These are phyloP conservation scores for Orchestes rusci DNA, from an alignment of 2,888 invertebrate species.

Conservation along the genomic window DNA sequence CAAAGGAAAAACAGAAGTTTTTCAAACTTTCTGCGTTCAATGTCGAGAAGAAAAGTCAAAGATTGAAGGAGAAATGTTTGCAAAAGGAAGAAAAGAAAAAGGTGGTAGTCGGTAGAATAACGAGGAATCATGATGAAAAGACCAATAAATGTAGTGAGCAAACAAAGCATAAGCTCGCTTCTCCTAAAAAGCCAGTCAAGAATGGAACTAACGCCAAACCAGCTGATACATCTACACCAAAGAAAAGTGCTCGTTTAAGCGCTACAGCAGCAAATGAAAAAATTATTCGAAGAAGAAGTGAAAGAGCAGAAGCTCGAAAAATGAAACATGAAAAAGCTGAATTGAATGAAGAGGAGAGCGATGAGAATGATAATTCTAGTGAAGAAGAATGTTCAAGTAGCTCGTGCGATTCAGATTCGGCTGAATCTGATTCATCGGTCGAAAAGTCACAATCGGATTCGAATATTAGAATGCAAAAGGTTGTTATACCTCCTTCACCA, in stretches of 20 bases:
- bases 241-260: neutral
- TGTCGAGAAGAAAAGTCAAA: slow-evolving; percentile 48
- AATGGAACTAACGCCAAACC: slow-evolving; percentile 2
- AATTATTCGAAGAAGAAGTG: slow-evolving; percentile 12
- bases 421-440: slow-evolving; percentile 33
- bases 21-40: slow-evolving; percentile 76
- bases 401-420: slow-evolving; percentile 26
- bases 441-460: slow-evolving; percentile 31
- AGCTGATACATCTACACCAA: neutral
- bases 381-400: slow-evolving; percentile 32
- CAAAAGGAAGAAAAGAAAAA: slow-evolving; percentile 14
- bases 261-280: slow-evolving; percentile 3
- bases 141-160: slow-evolving; percentile 1
- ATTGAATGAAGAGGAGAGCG: slow-evolving; percentile 6
- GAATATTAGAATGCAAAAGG: slow-evolving; percentile 27
- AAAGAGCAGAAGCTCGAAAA: slow-evolving; percentile 12
- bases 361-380: slow-evolving; percentile 13
- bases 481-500: slow-evolving; percentile 29
- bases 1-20: slow-evolving; percentile 83
- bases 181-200: slow-evolving; percentile 9
- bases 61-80: slow-evolving; percentile 8
- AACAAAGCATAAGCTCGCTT: neutral
- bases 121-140: slow-evolving; percentile 7
- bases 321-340: slow-evolving; percentile 12
- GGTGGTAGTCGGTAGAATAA: neutral